Conservation (phyloP, 2,888 invertebrate species). For the Chrysina gloriosa region DNA sequence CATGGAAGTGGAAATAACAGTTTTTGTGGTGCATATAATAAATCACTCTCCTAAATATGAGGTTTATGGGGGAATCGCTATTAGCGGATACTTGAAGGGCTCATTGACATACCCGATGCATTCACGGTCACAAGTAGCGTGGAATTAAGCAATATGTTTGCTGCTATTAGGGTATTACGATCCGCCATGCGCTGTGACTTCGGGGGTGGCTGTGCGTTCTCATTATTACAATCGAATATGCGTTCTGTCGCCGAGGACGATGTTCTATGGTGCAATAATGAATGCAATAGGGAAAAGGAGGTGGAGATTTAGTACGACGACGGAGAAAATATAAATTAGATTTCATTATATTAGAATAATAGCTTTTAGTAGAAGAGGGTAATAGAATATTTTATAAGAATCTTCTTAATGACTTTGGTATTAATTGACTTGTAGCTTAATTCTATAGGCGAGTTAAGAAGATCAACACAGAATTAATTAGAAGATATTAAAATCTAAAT, state of each 20-base stretch:
- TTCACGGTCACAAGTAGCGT: slow-evolving; percentile 61
- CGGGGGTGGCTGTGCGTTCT: slow-evolving; percentile 37
- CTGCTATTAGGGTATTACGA: slow-evolving; percentile 61
- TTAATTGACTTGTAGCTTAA: no score
- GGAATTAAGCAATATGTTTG: slow-evolving; percentile 67
- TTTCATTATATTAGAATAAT: slow-evolving; percentile 22
- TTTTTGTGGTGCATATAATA: slow-evolving; percentile 51
- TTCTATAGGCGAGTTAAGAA: no score
- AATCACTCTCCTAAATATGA: slow-evolving; percentile 52
- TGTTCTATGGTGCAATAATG: slow-evolving; percentile 33
- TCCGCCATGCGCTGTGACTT: slow-evolving; percentile 53
- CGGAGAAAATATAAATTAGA: slow-evolving; percentile 25
- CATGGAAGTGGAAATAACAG: slow-evolving; percentile 49
- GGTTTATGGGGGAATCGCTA: slow-evolving; percentile 63
- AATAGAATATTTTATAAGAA: background rate
- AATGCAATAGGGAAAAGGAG: slow-evolving; percentile 27
- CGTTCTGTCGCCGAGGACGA: slow-evolving; percentile 26
- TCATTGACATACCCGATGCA: slow-evolving; percentile 55
- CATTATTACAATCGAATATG: slow-evolving; percentile 42
- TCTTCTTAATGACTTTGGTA: no score
- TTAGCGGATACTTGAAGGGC: slow-evolving; percentile 65
- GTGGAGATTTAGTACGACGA: slow-evolving; percentile 30
- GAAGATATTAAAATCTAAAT: no score
- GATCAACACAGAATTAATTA: no score
- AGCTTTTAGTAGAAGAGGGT: background rate